These are phyloP conservation scores for Tribolium castaneum DNA, from an alignment of 1,140 invertebrate genomes.

Conservation along the genomic window DNA sequence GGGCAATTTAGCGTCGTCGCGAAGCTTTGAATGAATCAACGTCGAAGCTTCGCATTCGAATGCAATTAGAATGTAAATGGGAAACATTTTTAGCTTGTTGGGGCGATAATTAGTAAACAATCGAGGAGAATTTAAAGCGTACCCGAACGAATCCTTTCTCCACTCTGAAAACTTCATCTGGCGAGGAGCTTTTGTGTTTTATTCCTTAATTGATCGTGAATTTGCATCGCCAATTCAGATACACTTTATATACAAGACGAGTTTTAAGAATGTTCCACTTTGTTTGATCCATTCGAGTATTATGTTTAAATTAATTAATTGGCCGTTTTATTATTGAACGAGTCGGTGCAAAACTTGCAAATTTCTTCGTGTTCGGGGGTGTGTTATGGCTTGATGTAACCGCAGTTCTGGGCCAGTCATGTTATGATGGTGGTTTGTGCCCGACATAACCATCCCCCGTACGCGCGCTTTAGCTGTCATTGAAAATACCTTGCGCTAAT, in stretches of 20 bases:
- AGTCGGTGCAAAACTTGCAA: background rate
- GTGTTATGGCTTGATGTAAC: conserved; percentile 9
- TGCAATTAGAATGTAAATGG: conserved; percentile 42
- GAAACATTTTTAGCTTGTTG: conserved; percentile 39
- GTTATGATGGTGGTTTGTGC: conserved; percentile 54
- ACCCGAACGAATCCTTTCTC: conserved; percentile 13
- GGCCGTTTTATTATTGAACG: conserved; percentile 39
- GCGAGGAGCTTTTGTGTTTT: conserved; percentile 30
- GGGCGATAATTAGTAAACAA: conserved; percentile 42
- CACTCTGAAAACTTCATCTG: conserved; percentile 2
- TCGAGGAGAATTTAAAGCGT: conserved; percentile 32
- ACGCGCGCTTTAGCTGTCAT: conserved; percentile 48
- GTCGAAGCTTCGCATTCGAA: conserved; percentile 32
- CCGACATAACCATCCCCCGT: conserved; percentile 48
- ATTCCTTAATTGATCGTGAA: conserved; percentile 20
- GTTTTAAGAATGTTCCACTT: conserved; percentile 27
- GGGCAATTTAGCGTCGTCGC: conserved; percentile 43
- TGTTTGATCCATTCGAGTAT: conserved; percentile 21
- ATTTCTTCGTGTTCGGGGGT: background rate
- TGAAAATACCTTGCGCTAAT: conserved; percentile 57
- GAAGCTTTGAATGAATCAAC: background rate
- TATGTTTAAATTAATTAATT: conserved; percentile 40
- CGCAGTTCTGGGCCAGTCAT: conserved; percentile 47
- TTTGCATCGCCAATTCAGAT: conserved; percentile 19
- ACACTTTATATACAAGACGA: background rate